phyloP scores from a whole-genome alignment of 2,888 invertebrate species.

The Tigriopus californicus region DNA sequence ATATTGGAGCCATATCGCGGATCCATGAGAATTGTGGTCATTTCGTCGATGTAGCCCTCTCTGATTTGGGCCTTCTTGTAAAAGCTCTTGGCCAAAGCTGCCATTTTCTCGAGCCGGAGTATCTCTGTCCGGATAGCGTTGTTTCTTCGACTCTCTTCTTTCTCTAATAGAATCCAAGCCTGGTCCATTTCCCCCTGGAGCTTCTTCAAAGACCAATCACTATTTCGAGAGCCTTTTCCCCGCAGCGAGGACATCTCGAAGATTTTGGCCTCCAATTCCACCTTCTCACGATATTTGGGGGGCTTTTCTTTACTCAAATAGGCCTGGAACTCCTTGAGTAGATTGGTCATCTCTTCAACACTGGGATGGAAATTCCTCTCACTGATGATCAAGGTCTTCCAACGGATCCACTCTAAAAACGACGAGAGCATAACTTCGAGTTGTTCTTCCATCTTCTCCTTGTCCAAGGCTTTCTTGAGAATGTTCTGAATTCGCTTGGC shows the following conservation, averaged over 20 bases:
- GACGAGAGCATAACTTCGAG: constrained; percentile 54
- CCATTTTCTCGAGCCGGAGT: constrained; percentile 71
- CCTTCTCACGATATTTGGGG: constrained; percentile 91
- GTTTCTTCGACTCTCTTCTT: constrained; percentile 82
- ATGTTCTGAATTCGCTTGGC: constrained; percentile 67
- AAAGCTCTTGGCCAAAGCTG: constrained; percentile 87
- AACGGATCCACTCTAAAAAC: constrained; percentile 79
- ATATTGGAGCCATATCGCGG: constrained; percentile 75
- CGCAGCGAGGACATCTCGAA: constrained; percentile 61
- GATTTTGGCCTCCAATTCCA: constrained; percentile 86
- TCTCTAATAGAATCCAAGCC: constrained; percentile 79
- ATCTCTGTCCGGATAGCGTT: constrained; percentile 77
- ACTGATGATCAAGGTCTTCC: constrained; percentile 61
- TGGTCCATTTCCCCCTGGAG: constrained; percentile 84
- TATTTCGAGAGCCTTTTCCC: too few relatives aligned
- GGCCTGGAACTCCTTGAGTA: constrained; percentile 73
- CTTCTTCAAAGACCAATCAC: constrained; percentile 65
- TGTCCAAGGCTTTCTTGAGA: constrained; percentile 6
- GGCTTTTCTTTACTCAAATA: constrained; percentile 95
- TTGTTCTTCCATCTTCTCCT: neutral
- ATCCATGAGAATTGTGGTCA: constrained; percentile 85
- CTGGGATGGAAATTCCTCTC: constrained; percentile 80
- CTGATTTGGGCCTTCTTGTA: constrained; percentile 80
- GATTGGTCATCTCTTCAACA: constrained; percentile 77
- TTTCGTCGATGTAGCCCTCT: constrained; percentile 88